Evolutionary conservation across 37 sponge, comb jelly and placozoan genomes (phyloP).

Genomic region (Oscarella lobularis): DNA sequence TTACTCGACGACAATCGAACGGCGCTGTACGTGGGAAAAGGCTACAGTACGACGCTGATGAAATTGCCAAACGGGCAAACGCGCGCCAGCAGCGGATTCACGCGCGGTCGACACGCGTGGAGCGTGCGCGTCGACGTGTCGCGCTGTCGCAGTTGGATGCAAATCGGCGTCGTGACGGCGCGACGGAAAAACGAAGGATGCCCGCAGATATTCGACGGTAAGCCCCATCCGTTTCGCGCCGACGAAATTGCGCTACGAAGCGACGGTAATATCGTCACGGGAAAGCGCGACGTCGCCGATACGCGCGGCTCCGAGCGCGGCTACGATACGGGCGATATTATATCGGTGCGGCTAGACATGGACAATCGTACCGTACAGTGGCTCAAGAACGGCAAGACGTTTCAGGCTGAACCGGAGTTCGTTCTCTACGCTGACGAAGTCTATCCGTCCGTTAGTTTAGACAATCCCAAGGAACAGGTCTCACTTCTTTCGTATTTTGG

Average conservation of each 20-base stretch:
- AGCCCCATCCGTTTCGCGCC: conserved; percentile 72
- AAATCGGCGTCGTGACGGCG: conserved; percentile 70
- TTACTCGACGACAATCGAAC: conserved; percentile 51
- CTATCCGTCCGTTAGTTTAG: conserved; percentile 72
- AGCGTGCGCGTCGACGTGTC: conserved; percentile 60
- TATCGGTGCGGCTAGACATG: conserved; percentile 54
- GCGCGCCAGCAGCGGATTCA: conserved; percentile 39
- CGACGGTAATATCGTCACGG: conserved; percentile 77
- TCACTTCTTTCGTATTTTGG: conserved; percentile 56
- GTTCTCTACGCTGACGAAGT: conserved; percentile 1
- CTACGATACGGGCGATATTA: conserved; percentile 60
- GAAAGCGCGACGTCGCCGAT: conserved; percentile 10
- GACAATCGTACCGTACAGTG: conserved; percentile 52
- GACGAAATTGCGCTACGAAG: conserved; percentile 75
- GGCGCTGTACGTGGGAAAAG: conserved; percentile 46
- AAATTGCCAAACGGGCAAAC: conserved; percentile 51
- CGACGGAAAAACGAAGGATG: conserved; percentile 32
- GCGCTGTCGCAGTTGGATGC: conserved; percentile 82
- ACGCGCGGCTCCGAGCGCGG: conserved; percentile 31
- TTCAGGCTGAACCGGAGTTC: background rate
- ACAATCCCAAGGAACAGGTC: conserved; percentile 73
- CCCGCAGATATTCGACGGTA: conserved; percentile 66
- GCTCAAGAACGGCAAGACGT: conserved; percentile 59
- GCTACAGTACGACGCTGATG: conserved; percentile 70
- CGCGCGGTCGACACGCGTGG: conserved; percentile 60